Conservation (phyloP, 2,797 vertebrate genomes). For the Coregonus sp. region DNA sequence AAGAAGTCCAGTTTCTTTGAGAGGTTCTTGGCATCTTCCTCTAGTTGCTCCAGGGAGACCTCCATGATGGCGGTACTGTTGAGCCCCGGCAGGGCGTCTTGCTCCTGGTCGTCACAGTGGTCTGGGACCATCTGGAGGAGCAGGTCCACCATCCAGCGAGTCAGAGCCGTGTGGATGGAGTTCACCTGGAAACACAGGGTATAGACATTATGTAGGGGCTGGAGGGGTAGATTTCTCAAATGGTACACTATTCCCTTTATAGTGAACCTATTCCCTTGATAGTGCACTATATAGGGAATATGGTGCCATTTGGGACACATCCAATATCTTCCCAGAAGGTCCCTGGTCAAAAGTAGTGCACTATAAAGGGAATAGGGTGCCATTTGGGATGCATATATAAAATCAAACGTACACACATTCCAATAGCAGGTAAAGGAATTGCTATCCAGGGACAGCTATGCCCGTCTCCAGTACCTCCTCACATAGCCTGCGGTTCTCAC, state of each 20-base stretch:
- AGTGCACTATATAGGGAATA: neutral
- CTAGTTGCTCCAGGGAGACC: constrained; percentile 62
- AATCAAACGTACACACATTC: neutral
- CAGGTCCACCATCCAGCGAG: constrained; percentile 82
- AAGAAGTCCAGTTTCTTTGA: constrained; percentile 68
- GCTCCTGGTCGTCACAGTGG: constrained; percentile 34
- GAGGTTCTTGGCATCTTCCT: constrained; percentile 70
- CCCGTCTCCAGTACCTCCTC: constrained; percentile 63
- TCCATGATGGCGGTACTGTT: constrained; percentile 23
- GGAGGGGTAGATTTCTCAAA: neutral
- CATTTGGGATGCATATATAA: no score
- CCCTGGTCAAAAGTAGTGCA: no score
- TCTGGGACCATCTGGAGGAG: constrained; percentile 78
- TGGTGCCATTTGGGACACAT: no score
- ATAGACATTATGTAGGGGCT: neutral
- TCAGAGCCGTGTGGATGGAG: constrained; percentile 71
- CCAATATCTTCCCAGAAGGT: no score
- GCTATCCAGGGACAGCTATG: neutral
- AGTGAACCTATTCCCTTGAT: neutral
- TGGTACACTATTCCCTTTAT: no score
- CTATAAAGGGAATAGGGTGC: no score
- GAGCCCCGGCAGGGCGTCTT: constrained; percentile 1
- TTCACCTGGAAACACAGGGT: constrained; percentile 49
- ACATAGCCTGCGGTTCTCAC: constrained; percentile 65
- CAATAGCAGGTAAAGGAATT: neutral